These are phyloP conservation scores for Trissolcus brochymenae DNA, from an alignment of 2,888 invertebrate species.

Conservation along the genomic window DNA sequence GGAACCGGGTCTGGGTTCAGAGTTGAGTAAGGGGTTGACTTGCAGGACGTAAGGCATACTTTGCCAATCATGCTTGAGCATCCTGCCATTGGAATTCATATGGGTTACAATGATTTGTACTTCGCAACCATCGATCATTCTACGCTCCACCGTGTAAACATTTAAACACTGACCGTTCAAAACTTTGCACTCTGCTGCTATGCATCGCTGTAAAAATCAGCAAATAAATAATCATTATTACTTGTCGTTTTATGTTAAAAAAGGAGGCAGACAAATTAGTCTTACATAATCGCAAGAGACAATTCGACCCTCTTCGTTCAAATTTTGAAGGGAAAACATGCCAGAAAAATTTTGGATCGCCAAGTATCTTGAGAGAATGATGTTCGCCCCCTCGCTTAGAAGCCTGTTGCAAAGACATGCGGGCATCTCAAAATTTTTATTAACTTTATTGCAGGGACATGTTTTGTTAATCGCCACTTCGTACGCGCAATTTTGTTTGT, in stretches of 20 bases:
- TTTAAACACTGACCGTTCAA: constrained; percentile 74
- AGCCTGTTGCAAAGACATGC: constrained; percentile 78
- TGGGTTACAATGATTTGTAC: constrained; percentile 78
- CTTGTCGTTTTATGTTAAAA: neutral
- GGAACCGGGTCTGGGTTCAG: constrained; percentile 75
- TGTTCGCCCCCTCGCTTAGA: constrained; percentile 81
- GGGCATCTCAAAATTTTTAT: constrained; percentile 78
- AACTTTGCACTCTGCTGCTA: constrained; percentile 56
- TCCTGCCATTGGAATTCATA: constrained; percentile 79
- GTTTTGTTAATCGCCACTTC: constrained; percentile 78
- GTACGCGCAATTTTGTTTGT: constrained; percentile 73
- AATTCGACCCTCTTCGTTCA: constrained; percentile 80
- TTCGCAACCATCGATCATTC: constrained; percentile 79
- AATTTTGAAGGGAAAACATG: constrained; percentile 78
- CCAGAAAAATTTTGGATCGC: constrained; percentile 79
- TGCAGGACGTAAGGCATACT: constrained; percentile 79
- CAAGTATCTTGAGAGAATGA: constrained; percentile 80
- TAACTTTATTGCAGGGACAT: constrained; percentile 76
- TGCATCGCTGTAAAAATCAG: constrained; percentile 60
- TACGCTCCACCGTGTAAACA: constrained; percentile 80
- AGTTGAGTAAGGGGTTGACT: constrained; percentile 78
- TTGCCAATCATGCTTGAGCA: constrained; percentile 81
- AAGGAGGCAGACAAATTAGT: too few relatives aligned
- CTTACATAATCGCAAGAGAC: constrained; percentile 81
- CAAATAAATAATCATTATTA: neutral